Evolutionary conservation across 2,888 invertebrate species (phyloP), one percentile per base, ranked within the genome.

Genomic region (Macroteleia sp.): DNA sequence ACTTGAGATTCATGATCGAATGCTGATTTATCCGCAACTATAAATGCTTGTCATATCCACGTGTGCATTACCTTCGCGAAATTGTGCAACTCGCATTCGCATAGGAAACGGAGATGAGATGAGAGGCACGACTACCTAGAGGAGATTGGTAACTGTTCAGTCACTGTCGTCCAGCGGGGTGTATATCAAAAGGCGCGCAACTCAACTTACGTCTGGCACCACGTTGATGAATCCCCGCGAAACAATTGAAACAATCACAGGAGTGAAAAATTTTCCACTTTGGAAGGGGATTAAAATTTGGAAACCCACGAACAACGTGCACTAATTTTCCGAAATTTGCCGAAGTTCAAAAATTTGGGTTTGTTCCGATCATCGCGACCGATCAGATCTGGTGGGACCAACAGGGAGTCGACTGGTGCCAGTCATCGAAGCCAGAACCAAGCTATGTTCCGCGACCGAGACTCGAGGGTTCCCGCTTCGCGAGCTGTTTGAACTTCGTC

Each of bases 141-240:
- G 2, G 14, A 19, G 30, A 50, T 20, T n/a, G 12, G 36, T 22
- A 19, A 67, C 19, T 6, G 22, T 46, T 3, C 39, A 48, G 67
- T 61, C 69, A 69, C 62, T 69, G 62, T 69, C 62, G 17, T 48
- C 69, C 67, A 48, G 9, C 28, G 14, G 42, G 44, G 28, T 44
- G 59, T 9, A 12, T 56, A 34, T 56, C 56, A 67, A 48, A 28
- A 39, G 48, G 20, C 32, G 42, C 61, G 19, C 75, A 46, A 61
- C 69, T 76, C 57, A 70, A 76, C 76, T 76, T 76, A 76, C 76
- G 57, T 64, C 56, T 70, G 44, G 50, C 32, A 67, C 44, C 61
- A 41, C 67, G 75, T 9, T 69, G 69, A 32, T 44, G 75, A 61
- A 30, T 57, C 50, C 64, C 36, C 46, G 20, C 28, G 52, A 44